Conservation (phyloP, 2,797 vertebrate genomes). For the Argyrosomus regius region DNA sequence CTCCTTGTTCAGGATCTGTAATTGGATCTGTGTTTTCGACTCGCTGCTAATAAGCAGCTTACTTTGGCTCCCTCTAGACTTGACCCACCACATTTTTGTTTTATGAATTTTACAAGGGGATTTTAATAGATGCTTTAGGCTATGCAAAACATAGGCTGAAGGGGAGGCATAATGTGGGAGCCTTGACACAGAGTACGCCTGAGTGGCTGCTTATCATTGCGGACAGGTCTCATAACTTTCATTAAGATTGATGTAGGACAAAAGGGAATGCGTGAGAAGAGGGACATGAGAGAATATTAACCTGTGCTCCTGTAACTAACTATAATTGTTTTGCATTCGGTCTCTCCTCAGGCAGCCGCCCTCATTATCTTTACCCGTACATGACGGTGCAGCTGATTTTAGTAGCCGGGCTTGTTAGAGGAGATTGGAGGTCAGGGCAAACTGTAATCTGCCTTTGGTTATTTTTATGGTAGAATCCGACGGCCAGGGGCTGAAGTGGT, state of each 20-base stretch:
- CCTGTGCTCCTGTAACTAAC: constrained; percentile 96
- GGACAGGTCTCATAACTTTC: constrained; percentile 98
- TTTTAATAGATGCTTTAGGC: constrained; percentile 99
- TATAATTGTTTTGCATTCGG: constrained; percentile 97
- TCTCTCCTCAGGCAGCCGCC: constrained; percentile 91
- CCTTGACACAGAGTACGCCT: constrained; percentile 94
- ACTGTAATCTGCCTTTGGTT: constrained; percentile 80
- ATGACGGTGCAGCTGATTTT: constrained; percentile 94
- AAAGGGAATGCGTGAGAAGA: constrained; percentile 88
- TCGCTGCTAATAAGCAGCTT: constrained; percentile 99
- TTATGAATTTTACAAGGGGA: constrained; percentile 99
- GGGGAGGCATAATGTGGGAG: constrained; percentile 94
- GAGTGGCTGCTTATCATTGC: constrained; percentile 99
- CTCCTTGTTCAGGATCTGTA: constrained; percentile 98
- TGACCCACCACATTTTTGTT: constrained; percentile 99
- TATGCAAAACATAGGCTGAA: constrained; percentile 99
- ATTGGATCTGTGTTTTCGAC: constrained; percentile 99
- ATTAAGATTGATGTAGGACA: constrained; percentile 97
- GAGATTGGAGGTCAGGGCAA: constrained; percentile 85
- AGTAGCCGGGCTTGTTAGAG: constrained; percentile 85
- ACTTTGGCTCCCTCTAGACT: constrained; percentile 99
- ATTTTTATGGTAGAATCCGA: constrained; percentile 79
- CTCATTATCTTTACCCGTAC: constrained; percentile 97
- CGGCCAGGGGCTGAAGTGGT: constrained; percentile 63
- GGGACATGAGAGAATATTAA: constrained; percentile 98